Percentiles rank a stretch among this genome's conserved stretches.
phyloP scores from a whole-genome alignment of 2,113 vertebrate genomes.

The Verasper variegatus region DNA sequence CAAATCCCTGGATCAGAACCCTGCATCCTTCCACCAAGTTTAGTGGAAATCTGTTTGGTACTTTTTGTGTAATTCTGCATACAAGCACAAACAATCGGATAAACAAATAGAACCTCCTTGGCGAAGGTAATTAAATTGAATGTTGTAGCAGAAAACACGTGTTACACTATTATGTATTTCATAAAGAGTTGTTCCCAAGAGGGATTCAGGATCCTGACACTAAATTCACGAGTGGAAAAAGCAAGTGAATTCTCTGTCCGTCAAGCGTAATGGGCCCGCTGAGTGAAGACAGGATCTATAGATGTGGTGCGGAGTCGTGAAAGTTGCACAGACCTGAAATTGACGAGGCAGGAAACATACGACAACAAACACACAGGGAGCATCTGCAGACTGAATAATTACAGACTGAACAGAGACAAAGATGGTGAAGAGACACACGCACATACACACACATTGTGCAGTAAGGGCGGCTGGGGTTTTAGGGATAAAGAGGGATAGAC shows the following conservation, averaged over 20 bases:
- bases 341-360: slow-evolving; percentile 56
- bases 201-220: not conserved
- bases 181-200: slow-evolving; percentile 1
- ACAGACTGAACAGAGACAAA: slow-evolving; percentile 62
- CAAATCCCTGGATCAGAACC: too few species aligned
- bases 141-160: not conserved
- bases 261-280: slow-evolving; percentile 26
- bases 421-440: slow-evolving; percentile 45
- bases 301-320: slow-evolving; percentile 10
- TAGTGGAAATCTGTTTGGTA: too few species aligned
- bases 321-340: slow-evolving; percentile 40
- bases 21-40: too few species aligned
- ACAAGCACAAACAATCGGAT: too few species aligned
- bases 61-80: too few species aligned
- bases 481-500: slow-evolving; percentile 66
- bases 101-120: too few species aligned
- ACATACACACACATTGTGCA: slow-evolving; percentile 30
- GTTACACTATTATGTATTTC: not conserved
- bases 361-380: slow-evolving; percentile 63
- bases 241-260: slow-evolving; percentile 25
- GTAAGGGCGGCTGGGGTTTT: slow-evolving; percentile 40
- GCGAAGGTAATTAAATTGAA: not conserved
- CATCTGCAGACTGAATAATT: slow-evolving; percentile 74
- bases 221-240: slow-evolving; percentile 26
- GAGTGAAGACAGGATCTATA: slow-evolving; percentile 36